Conservation (phyloP, 1,140 invertebrate species). For the Drosophila trapezifrons region DNA sequence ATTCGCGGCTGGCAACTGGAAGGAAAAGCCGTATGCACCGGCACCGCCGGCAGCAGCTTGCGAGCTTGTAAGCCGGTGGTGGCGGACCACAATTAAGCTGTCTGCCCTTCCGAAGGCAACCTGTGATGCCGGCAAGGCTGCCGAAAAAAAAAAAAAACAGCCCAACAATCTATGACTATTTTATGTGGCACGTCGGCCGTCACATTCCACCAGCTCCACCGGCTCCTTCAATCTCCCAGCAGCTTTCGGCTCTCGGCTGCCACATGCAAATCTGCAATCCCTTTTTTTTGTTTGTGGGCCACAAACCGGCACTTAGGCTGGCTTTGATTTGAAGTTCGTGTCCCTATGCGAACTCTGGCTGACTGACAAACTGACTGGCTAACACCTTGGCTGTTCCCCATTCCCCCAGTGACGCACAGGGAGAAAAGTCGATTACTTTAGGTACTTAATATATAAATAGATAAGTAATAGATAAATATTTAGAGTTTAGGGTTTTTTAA, state of each 20-base stretch:
- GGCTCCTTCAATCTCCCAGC: not conserved
- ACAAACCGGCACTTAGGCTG: slow-evolving; percentile 76
- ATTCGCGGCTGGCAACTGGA: slow-evolving; percentile 15
- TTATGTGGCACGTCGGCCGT: slow-evolving; percentile 48
- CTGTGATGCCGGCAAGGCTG: slow-evolving; percentile 62
- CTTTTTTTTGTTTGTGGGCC: slow-evolving; percentile 33
- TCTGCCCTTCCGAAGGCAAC: slow-evolving; percentile 49
- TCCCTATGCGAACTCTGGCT: slow-evolving; percentile 72
- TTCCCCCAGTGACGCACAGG: slow-evolving; percentile 2
- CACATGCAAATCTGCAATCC: slow-evolving; percentile 69
- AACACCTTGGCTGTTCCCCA: slow-evolving; percentile 64
- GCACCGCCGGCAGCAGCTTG: slow-evolving; percentile 26
- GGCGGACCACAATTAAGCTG: slow-evolving; percentile 55
- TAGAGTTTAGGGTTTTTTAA: rapidly evolving
- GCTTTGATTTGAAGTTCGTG: slow-evolving; percentile 82
- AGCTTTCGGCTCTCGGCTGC: slow-evolving; percentile 27
- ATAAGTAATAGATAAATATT: no score
- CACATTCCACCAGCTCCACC: slow-evolving; percentile 53
- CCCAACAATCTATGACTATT: slow-evolving; percentile 57
- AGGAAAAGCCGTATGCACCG: slow-evolving; percentile 27
- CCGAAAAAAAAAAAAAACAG: slow-evolving; percentile 36
- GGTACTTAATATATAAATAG: no score
- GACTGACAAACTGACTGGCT: slow-evolving; percentile 58
- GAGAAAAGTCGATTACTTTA: not conserved
- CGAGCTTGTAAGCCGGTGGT: not conserved